These are phyloP conservation scores for Parapristionchus giblindavisi DNA, from an alignment of 2,888 invertebrate genomes.

Conservation along the genomic window DNA sequence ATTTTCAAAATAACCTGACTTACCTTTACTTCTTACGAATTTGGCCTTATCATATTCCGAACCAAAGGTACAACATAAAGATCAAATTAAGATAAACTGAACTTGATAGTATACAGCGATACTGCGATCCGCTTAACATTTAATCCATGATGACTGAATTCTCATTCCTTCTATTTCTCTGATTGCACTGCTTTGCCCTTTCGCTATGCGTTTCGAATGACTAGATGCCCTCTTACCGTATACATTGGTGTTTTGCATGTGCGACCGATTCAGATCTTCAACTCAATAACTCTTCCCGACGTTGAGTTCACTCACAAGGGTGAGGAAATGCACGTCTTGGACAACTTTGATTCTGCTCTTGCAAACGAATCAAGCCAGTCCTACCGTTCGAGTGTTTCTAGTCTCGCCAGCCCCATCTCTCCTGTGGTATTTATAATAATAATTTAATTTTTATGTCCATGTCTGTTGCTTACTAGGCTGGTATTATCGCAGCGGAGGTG, in stretches of 20 bases:
- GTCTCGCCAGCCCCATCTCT: conserved; percentile 6
- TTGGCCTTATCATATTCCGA: background rate
- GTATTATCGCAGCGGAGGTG: background rate
- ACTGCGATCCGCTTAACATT: too few species aligned
- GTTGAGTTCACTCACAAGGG: conserved; percentile 22
- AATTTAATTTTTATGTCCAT: background rate
- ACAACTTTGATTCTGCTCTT: conserved; percentile 17
- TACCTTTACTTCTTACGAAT: background rate
- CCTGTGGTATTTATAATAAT: background rate
- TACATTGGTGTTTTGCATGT: too few species aligned
- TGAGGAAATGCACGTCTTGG: conserved; percentile 14
- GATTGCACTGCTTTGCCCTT: too few species aligned
- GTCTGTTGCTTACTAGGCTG: background rate
- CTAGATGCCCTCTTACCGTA: too few species aligned
- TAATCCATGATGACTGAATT: too few species aligned
- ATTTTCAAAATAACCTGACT: background rate
- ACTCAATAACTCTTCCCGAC: conserved; percentile 21
- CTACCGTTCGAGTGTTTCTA: conserved; percentile 15
- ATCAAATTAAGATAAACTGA: too few species aligned
- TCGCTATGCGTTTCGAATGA: too few species aligned
- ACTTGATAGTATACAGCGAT: too few species aligned
- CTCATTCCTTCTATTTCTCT: too few species aligned
- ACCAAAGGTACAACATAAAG: background rate
- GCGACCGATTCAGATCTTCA: conserved; percentile 17
- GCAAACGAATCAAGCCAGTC: conserved; percentile 13